Evolutionary conservation across 2,888 invertebrate species (phyloP), one percentile per base, ranked within the genome.

Genomic region (Tachina fera): DNA sequence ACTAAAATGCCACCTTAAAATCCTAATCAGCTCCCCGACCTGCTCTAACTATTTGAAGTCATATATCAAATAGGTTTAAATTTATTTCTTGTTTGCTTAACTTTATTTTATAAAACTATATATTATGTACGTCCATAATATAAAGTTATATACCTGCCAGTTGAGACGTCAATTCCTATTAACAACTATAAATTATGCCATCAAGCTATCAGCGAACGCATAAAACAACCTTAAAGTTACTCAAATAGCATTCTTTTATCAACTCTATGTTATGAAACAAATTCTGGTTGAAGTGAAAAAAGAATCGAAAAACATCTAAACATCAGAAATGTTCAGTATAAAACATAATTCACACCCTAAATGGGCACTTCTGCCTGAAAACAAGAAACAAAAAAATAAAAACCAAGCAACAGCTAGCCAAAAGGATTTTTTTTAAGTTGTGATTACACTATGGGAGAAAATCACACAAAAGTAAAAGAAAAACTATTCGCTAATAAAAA

Each of bases 171-270:
- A 83, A 83, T 83, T 83, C 76, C 72, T 83, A 83, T 80, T 86
- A 81, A 77, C 80, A 87, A 87, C 85, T 83, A 83, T 85, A 87
- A 87, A 87, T 87, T 85, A 85, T 81, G 85, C 87, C 78, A 87
- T 85, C 87, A 85, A 87, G 78, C 81, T 80, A 81, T 85, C 84
- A 84, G 75, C 83, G 75, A 85, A 87, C 83, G 84, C 86, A 80
- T 86, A 86, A 86, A 86, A 86, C 76, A 86, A 79, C 79, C 72
- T 76, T 53, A 70, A 82, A 76, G 11, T 22, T 67, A 31, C 74
- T 60, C 31, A 47, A 77, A 78, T 16, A 31, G 22, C 51, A 71
- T 60, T 60, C 1, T 8, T 22, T 31, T 56, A 31, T 6, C 31
- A 0, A 31, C 31, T 31, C 31, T 5, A 31, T 75, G 22, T 56